These are phyloP conservation scores for Rhynchonema sp. DNA, from an alignment of 2,888 invertebrate species.

Conservation along the genomic window DNA sequence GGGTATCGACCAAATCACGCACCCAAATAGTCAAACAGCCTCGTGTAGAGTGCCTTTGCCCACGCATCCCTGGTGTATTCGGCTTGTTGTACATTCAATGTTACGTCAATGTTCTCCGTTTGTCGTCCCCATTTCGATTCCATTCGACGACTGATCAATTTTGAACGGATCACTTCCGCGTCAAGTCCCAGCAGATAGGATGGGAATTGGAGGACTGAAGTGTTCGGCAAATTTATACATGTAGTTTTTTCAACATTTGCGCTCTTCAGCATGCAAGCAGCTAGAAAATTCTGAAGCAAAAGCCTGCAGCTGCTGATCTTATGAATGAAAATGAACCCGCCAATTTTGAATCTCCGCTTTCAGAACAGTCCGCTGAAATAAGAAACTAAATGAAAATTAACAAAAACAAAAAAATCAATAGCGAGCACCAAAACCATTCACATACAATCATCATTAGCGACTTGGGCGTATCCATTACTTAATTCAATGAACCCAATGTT, in stretches of 20 bases:
- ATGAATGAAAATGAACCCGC: no score
- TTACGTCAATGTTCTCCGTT: constrained; percentile 44
- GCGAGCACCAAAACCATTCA: neutral
- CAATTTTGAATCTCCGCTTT: no score
- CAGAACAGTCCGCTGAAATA: no score
- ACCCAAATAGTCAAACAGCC: constrained; percentile 45
- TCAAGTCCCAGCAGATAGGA: constrained; percentile 43
- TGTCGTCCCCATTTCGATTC: constrained; percentile 48
- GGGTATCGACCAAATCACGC: no score
- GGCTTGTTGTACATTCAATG: constrained; percentile 45
- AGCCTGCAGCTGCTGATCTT: no score
- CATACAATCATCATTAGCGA: constrained; percentile 38
- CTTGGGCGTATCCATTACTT: constrained; percentile 38
- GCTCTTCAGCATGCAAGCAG: no score
- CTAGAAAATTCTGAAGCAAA: no score
- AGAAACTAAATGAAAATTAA: neutral
- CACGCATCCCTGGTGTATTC: constrained; percentile 44
- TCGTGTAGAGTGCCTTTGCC: constrained; percentile 44
- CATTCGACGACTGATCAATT: constrained; percentile 43
- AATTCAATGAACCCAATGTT: constrained; percentile 42
- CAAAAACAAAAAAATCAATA: neutral
- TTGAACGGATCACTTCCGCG: constrained; percentile 37
- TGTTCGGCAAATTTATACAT: no score
- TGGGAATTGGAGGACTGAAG: constrained; percentile 42
- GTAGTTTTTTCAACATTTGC: no score